phyloP scores from a whole-genome alignment of 2,113 vertebrate species.

The Todiramphus chloris region DNA sequence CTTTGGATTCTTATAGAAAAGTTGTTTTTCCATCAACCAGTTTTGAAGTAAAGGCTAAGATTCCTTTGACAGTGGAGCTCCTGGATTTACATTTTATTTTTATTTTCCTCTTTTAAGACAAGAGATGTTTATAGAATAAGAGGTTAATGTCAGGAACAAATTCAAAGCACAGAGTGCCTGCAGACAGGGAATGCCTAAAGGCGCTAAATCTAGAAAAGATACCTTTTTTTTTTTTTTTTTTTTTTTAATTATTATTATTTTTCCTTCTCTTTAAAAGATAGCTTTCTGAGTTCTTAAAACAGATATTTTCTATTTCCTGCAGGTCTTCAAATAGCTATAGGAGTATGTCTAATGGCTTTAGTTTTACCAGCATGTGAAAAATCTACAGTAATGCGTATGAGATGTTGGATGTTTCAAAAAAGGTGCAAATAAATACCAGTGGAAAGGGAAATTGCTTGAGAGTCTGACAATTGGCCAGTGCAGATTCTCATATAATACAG shows the following conservation, averaged over 20 bases:
- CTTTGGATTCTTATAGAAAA: neutral
- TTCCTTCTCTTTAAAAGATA: neutral
- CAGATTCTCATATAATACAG: neutral
- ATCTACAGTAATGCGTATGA: neutral
- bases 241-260: no score
- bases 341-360: neutral
- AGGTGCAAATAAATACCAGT: neutral
- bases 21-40: neutral
- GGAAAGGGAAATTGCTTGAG: neutral
- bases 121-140: neutral
- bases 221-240: neutral
- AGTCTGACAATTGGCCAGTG: neutral
- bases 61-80: neutral
- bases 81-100: neutral
- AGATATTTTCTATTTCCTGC: neutral
- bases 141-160: constrained; percentile 19
- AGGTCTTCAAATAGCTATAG: neutral
- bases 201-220: neutral
- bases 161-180: neutral
- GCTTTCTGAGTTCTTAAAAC: neutral
- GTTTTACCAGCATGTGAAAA: neutral
- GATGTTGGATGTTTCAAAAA: neutral
- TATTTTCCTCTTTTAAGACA: constrained; percentile 6
- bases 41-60: neutral
- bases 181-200: neutral